phyloP scores from a whole-genome alignment of 2,113 vertebrate genomes.

The Machaerirhynchus nigripectus region DNA sequence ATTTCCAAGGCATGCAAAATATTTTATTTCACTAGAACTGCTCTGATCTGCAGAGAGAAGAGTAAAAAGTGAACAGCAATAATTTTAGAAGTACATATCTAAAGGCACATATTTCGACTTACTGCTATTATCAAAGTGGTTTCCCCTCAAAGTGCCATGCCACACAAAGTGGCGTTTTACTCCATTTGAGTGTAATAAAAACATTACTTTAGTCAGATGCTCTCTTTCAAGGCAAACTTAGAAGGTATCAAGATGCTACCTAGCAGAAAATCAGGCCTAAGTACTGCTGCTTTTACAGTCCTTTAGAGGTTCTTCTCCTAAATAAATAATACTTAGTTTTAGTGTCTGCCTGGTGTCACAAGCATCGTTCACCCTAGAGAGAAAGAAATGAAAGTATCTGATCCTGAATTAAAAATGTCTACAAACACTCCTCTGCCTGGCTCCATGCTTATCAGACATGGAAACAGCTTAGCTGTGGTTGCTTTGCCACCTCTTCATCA shows the following conservation, averaged over 20 bases:
- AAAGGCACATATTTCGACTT: neutral
- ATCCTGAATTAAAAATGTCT: neutral
- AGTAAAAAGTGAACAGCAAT: neutral
- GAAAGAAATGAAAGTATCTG: neutral
- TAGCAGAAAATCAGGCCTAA: neutral
- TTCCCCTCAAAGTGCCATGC: neutral
- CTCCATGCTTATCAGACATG: neutral
- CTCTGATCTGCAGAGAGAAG: neutral
- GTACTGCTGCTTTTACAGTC: neutral
- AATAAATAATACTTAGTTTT: neutral
- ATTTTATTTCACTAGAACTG: neutral
- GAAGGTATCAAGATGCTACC: neutral
- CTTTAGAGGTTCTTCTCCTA: neutral
- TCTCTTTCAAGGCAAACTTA: neutral
- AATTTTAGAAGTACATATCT: neutral
- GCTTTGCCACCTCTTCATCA: neutral
- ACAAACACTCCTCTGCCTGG: neutral
- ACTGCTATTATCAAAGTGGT: neutral
- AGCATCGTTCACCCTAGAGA: neutral
- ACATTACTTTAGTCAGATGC: neutral
- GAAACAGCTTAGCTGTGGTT: neutral
- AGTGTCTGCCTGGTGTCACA: neutral
- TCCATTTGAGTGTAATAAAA: neutral
- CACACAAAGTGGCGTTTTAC: neutral
- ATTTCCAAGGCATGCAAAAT: neutral